Percentiles rank a stretch among this genome's conserved stretches.
These are phyloP conservation scores for Zosterops pallidus DNA, from an alignment of 2,113 vertebrate genomes.

Conservation along the genomic window DNA sequence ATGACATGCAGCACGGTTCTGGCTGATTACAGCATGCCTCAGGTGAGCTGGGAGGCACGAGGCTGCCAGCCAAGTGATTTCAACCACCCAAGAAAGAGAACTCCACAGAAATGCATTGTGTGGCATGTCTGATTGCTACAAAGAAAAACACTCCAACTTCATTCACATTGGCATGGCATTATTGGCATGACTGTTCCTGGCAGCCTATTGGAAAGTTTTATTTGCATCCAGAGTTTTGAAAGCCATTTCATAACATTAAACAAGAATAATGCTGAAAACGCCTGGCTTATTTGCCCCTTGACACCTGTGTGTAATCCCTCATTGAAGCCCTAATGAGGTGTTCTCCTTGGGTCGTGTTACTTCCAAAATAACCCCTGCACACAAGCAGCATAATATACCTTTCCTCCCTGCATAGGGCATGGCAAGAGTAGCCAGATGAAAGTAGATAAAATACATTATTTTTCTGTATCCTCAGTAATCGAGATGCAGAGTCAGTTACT, in stretches of 20 bases:
- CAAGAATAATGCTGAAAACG: neutral
- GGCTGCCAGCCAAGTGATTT: constrained; percentile 25
- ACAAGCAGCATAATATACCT: neutral
- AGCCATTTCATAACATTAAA: neutral
- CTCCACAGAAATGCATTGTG: constrained; percentile 47
- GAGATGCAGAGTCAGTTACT: constrained; percentile 2
- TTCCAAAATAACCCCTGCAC: neutral
- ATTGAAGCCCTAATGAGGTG: neutral
- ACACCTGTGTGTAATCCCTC: neutral
- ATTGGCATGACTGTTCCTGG: constrained; percentile 18
- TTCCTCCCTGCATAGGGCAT: neutral
- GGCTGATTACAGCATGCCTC: constrained; percentile 51
- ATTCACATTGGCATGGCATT: neutral
- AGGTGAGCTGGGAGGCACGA: constrained; percentile 22
- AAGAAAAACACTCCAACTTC: constrained; percentile 15
- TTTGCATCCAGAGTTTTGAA: constrained; percentile 47
- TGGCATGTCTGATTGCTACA: constrained; percentile 26
- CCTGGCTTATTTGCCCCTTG: constrained; percentile 42
- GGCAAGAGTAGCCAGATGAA: neutral
- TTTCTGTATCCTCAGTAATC: neutral
- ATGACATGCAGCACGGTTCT: neutral
- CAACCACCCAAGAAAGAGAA: constrained; percentile 36
- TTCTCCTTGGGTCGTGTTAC: neutral
- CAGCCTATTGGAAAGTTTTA: constrained; percentile 7
- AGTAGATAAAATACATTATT: neutral